Percentiles rank a stretch among this genome's conserved stretches.
Conservation (phyloP, 2,113 vertebrate species). For the Prolemur simus region DNA sequence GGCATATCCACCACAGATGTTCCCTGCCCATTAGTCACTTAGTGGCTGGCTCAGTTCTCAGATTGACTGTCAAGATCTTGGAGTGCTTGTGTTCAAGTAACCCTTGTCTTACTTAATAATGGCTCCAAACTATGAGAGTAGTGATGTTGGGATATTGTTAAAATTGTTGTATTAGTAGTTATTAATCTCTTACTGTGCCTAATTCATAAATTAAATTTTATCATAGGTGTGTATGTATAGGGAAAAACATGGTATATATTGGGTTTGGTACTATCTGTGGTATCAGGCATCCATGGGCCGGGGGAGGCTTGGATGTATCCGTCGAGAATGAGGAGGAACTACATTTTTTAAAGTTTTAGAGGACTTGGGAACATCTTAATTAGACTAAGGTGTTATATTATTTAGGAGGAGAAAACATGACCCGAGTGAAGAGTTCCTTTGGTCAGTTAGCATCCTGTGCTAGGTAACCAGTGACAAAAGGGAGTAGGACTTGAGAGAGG, state of each 20-base stretch:
- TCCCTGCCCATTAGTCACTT: neutral
- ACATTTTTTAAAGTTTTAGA: neutral
- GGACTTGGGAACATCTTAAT: neutral
- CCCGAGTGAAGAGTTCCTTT: neutral
- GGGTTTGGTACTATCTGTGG: neutral
- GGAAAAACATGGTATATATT: neutral
- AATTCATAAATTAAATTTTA: neutral
- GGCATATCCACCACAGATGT: neutral
- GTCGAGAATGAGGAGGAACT: neutral
- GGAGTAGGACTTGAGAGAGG: neutral
- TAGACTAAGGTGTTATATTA: neutral
- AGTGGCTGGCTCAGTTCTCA: neutral
- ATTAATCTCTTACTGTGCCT: neutral
- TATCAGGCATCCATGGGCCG: neutral
- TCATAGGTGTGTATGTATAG: neutral
- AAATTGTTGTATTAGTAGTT: neutral
- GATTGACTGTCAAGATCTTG: neutral
- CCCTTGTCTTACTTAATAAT: neutral
- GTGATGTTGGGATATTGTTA: neutral
- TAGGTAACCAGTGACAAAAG: neutral
- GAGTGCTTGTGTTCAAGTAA: neutral
- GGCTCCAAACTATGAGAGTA: neutral
- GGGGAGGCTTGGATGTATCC: neutral
- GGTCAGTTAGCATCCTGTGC: neutral
- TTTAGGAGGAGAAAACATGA: neutral